phyloP scores from a whole-genome alignment of 2,113 vertebrate species.

The Paramisgurnus dabryanus region DNA sequence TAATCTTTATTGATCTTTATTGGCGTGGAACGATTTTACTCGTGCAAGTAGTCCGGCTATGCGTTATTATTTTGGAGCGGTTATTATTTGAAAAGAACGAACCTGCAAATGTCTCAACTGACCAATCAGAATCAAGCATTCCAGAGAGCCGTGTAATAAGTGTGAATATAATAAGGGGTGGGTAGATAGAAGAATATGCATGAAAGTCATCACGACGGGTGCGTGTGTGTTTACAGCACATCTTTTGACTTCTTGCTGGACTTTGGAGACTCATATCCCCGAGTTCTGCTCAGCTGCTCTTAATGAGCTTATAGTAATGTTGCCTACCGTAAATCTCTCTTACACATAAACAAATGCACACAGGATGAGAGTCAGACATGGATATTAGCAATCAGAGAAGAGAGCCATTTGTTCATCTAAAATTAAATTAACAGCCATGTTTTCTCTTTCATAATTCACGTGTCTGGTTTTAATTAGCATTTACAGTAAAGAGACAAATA shows the following conservation, averaged over 20 bases:
- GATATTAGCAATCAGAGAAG: slow-evolving; percentile 11
- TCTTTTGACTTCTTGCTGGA: slow-evolving; percentile 31
- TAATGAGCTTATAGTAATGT: slow-evolving; percentile 40
- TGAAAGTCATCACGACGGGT: neutral
- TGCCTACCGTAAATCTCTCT: slow-evolving; percentile 7
- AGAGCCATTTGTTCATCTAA: slow-evolving; percentile 12
- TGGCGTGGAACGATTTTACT: too few species aligned
- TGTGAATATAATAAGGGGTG: neutral
- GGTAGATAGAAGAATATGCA: neutral
- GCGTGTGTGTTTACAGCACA: slow-evolving; percentile 34
- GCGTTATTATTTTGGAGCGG: too few species aligned
- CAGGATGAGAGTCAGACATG: slow-evolving; percentile 27
- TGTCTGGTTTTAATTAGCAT: slow-evolving; percentile 4
- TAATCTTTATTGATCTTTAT: too few species aligned
- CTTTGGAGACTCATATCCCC: slow-evolving; percentile 33
- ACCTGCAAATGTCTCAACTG: too few species aligned
- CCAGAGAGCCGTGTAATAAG: too few species aligned
- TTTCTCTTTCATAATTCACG: neutral
- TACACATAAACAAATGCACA: slow-evolving; percentile 3
- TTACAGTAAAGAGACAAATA: slow-evolving; percentile 27
- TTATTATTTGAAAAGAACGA: too few species aligned
- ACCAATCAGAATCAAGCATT: too few species aligned
- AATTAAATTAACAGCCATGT: slow-evolving; percentile 30
- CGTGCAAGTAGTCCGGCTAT: too few species aligned
- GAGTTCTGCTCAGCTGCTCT: slow-evolving; percentile 39